A percentile compares a stretch with the other conserved stretches of the same genome.
These are phyloP conservation scores for Meliscaeva auricollis DNA, from an alignment of 2,888 invertebrate species.

Conservation along the genomic window DNA sequence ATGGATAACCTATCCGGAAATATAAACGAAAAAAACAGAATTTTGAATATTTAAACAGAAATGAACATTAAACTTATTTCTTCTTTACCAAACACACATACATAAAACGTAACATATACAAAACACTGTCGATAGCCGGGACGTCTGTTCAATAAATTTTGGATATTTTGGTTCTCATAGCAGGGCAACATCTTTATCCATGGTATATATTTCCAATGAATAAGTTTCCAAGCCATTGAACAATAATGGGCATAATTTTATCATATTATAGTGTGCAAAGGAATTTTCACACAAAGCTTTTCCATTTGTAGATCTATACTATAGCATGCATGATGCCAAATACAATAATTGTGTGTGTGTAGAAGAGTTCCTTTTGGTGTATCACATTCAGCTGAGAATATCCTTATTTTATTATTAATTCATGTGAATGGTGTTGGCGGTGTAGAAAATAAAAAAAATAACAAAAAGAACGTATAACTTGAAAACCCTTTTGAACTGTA, in stretches of 20 bases:
- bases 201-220: constrained; percentile 43
- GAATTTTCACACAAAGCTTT: constrained; percentile 12
- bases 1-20: not conserved
- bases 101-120: not conserved
- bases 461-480: not conserved
- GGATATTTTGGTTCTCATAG: too few species aligned
- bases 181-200: constrained; percentile 1
- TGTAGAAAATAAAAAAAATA: not conserved
- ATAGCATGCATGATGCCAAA: not conserved
- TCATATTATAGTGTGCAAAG: constrained; percentile 33
- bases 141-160: constrained; percentile 13
- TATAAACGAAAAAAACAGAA: not conserved
- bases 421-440: not conserved
- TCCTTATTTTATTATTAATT: constrained; percentile 13
- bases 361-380: not conserved
- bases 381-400: constrained; percentile 14
- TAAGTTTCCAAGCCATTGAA: constrained; percentile 57
- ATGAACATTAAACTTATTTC: not conserved
- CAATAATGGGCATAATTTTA: constrained; percentile 59
- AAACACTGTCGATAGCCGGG: not conserved
- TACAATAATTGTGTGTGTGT: not conserved
- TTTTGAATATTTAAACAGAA: constrained; percentile 1
- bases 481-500: constrained; percentile 21
- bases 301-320: not conserved
- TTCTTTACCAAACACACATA: not conserved